phyloP scores from a whole-genome alignment of 2,113 vertebrate genomes.

The Marcusenius ussheri region DNA sequence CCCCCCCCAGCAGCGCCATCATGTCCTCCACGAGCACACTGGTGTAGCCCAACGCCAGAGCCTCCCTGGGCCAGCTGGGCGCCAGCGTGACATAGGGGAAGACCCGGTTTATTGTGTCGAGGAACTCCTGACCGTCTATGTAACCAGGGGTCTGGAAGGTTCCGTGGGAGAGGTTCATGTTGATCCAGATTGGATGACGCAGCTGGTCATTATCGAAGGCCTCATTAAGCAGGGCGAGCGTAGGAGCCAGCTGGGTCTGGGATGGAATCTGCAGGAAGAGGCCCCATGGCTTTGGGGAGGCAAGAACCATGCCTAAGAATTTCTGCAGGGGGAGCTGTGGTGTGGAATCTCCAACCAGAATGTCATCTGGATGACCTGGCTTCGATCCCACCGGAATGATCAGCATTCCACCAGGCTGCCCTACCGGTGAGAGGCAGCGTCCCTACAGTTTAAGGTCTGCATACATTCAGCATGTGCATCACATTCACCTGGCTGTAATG shows the following conservation, averaged over 20 bases:
- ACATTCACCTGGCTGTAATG: background rate
- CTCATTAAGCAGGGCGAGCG: constrained; percentile 48
- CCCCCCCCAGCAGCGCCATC: constrained; percentile 45
- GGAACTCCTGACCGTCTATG: constrained; percentile 46
- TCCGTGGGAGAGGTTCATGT: constrained; percentile 51
- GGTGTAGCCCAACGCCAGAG: constrained; percentile 46
- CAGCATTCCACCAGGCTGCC: constrained; percentile 59
- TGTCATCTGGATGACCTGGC: constrained; percentile 24
- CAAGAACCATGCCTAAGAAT: constrained; percentile 43
- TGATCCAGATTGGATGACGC: constrained; percentile 64
- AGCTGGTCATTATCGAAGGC: constrained; percentile 47
- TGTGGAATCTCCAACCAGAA: constrained; percentile 36
- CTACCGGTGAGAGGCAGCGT: constrained; percentile 38
- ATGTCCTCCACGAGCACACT: constrained; percentile 49
- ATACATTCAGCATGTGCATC: background rate
- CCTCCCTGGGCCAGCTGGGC: constrained; percentile 50
- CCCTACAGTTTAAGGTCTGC: background rate
- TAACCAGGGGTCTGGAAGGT: constrained; percentile 45
- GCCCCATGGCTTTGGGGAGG: constrained; percentile 47
- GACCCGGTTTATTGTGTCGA: constrained; percentile 47
- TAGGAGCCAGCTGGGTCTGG: constrained; percentile 45
- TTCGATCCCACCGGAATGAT: constrained; percentile 46
- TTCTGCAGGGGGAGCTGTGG: constrained; percentile 43
- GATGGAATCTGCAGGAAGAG: constrained; percentile 54
- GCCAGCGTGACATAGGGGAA: constrained; percentile 64